Evolutionary conservation across 2,797 vertebrate genomes (phyloP), one percentile per base, ranked within the genome.

Genomic region (Typhlichthys subterraneus): DNA sequence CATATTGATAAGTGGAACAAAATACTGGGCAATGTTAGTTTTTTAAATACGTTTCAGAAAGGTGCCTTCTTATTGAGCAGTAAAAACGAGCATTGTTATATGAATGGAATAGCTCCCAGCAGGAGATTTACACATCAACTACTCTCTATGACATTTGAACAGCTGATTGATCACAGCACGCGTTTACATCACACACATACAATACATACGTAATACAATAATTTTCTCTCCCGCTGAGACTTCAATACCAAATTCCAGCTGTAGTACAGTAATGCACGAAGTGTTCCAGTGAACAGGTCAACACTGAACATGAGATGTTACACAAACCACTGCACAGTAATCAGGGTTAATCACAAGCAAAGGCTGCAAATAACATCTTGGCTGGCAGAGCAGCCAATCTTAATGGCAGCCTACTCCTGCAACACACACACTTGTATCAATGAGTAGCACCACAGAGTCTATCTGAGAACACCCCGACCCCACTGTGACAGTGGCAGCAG

Each of bases 331-430:
- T 53, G 67, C 55, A 61, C 72, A 75, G 51, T 79, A 74, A 71
- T 76, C 57, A 53, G 70, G 62, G 76, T 82, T 79, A 78, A 86
- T 65, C 12, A n/a, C 23, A 61, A 77, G 65, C 69, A 54, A 2
- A 58, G 53, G 59, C 61, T 15, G 54, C 49, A 58, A 48, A 57
- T 50, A 4, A 31, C 10, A 19, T 48, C 15, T 45, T 51, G 59
- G 68, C 66, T 69, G 29, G 57, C 66, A 75, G 62, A 12, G 51
- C 29, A 66, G 14, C 47, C 42, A 61, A 17, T 11, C 10, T 19
- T 42, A 17, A 46, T n/a, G 63, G 54, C 58, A 53, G 17, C 12
- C 13, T n/a, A 58, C 57, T 49, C 49, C 67, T 67, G 57, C 69
- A 72, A 65, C 31, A 19, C 58, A 51, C 46, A 61, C 70, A 78